A percentile compares a stretch with the other conserved stretches of the same genome.
Conservation (phyloP, 2,888 invertebrate species). For the Melangyna quadrimaculata region DNA sequence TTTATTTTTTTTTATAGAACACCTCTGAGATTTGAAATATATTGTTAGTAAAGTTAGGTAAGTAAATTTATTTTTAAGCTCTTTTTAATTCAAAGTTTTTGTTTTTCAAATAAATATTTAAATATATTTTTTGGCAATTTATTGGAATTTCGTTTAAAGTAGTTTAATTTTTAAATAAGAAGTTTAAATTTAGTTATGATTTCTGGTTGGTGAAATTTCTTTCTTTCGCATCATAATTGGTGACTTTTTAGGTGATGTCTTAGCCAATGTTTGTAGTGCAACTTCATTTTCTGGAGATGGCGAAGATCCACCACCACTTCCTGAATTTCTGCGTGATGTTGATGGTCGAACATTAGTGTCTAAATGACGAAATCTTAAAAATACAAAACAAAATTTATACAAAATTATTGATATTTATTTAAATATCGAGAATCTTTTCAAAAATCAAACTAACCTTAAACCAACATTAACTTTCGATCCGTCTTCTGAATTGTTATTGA, state of each 20-base stretch:
- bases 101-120: background rate
- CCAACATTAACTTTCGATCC: conserved; percentile 87
- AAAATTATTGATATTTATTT: background rate
- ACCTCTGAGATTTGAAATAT: background rate
- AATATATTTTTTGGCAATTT: background rate
- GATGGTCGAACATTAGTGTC: conserved; percentile 92
- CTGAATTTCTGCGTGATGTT: conserved; percentile 83
- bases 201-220: conserved; percentile 76
- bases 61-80: conserved; percentile 4
- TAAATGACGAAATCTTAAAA: conserved; percentile 89
- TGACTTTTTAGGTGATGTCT: conserved; percentile 82
- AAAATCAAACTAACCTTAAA: conserved; percentile 84
- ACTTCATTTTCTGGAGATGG: conserved; percentile 82
- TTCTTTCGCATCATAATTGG: conserved; percentile 80
- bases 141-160: background rate
- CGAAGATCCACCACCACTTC: conserved; percentile 86
- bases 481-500: conserved; percentile 86
- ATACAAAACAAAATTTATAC: background rate
- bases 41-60: no score
- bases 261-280: conserved; percentile 78
- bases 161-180: background rate
- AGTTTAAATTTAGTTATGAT: conserved; percentile 71
- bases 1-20: conserved; percentile 9
- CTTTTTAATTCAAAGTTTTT: conserved; percentile 4
- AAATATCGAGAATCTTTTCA: background rate